phyloP scores from a whole-genome alignment of 2,113 vertebrate genomes.

The Callipepla squamata region DNA sequence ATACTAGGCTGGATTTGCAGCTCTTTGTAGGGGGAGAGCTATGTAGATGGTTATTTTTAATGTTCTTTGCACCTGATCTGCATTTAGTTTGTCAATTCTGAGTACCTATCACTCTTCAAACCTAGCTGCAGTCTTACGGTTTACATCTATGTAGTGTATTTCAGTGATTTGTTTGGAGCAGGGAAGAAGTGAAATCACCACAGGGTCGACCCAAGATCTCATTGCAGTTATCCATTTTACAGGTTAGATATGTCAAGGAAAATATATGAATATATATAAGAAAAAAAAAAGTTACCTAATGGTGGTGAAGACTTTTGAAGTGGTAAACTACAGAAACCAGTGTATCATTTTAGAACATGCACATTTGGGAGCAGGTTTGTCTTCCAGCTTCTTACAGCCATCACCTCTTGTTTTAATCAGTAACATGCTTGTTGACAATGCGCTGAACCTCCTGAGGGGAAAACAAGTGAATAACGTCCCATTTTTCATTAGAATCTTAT shows the following conservation, averaged over 20 bases:
- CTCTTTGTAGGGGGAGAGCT: neutral
- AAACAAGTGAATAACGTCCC: conserved; percentile 15
- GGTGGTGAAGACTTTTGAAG: neutral
- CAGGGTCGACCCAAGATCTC: neutral
- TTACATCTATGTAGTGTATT: neutral
- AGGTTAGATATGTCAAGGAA: neutral
- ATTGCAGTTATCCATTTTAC: neutral
- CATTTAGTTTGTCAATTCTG: neutral
- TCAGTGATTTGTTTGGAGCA: neutral
- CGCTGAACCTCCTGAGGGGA: neutral
- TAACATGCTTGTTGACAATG: neutral
- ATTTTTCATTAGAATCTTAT: conserved; percentile 48
- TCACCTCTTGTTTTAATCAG: conserved; percentile 52
- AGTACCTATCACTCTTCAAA: neutral
- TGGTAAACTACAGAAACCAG: neutral
- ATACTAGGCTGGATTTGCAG: neutral
- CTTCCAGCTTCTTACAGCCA: conserved; percentile 4
- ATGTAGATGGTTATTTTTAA: neutral
- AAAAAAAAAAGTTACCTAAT: neutral
- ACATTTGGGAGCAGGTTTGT: conserved; percentile 22
- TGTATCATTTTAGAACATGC: neutral
- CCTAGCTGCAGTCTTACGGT: neutral
- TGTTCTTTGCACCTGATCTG: neutral
- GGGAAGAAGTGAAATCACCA: neutral
- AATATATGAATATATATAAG: neutral